Evolutionary conservation across 2,888 invertebrate species (phyloP), one percentile per base, ranked within the genome.

Genomic region (Serripes groenlandicus): DNA sequence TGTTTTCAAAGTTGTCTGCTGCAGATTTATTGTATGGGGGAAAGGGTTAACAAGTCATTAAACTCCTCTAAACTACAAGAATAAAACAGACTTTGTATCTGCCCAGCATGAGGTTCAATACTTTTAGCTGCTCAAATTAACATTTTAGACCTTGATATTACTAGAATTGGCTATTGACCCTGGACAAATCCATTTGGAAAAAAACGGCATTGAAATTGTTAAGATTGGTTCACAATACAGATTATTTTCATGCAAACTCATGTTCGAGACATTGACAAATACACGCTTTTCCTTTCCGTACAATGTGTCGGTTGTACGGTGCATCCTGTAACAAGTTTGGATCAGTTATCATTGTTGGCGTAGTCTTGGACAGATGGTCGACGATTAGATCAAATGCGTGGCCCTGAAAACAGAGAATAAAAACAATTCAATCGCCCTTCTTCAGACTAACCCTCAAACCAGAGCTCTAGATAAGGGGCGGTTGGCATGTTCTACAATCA

Each of bases 231-330:
- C n/a, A n/a, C n/a, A n/a, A n/a, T n/a, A n/a, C n/a, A n/a, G n/a
- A n/a, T n/a, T n/a, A n/a, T n/a, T n/a, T n/a, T n/a, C n/a, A n/a
- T n/a, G n/a, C n/a, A n/a, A n/a, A n/a, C n/a, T n/a, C n/a, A n/a
- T 54, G 60, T 64, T 72, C 66, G 3, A 78, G n/a, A 21, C 54
- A 35, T 26, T 78, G 78, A 42, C 78, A 78, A 34, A 78, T 28
- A 34, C 78, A 78, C 56, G 71, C 71, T 30, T 78, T 78, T 9
- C 72, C 71, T 37, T 56, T 64, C 30, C 49, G 60, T 4, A 78
- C 72, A 56, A 66, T 78, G 37, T 78, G 78, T 64, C 78, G 42
- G 28, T 78, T 78, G 52, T 49, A 72, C 3, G 78, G 56, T 0
- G 78, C 78, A 35, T 71, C 72, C 0, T 54, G 78, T 4, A 72